Evolutionary conservation across 2,797 vertebrate genomes (phyloP), one percentile per base, ranked within the genome.

Genomic region (Vultur gryphus): DNA sequence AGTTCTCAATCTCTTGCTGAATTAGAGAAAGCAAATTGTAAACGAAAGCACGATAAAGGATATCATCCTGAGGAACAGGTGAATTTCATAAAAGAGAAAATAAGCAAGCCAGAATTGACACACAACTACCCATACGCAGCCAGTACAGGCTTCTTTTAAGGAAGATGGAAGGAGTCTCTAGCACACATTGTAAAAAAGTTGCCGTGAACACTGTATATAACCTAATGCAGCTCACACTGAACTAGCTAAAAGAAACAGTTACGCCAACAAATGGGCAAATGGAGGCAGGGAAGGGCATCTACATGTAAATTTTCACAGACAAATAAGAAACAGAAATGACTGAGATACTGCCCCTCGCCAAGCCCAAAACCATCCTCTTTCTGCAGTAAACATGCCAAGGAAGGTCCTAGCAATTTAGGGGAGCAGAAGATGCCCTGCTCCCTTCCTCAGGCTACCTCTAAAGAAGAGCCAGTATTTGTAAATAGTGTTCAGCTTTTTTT

Each of bases 1-100:
- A 99, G 97, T 98, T 99, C 95, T 99, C 99, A 81, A 98, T 97
- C 89, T 99, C 99, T 98, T 99, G 98, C 98, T 98, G 97, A 95
- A 94, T 69, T 79, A 87, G 81, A 98, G 84, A 95, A 95, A 95
- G 96, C 92, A 97, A 84, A 85, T 73, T 78, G 73, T 85, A 96
- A 98, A 94, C 29, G 71, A 87, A 86, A 93, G 71, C 67, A 88
- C 13, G 18, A 57, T 83, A 91, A 88, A 1, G 79, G 37, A 29
- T 61, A 94, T 18, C 73, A 65, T 77, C 48, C 49, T 67, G 73
- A 92, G 84, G 94, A 95, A 87, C 10, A 39, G 49, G 24, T 52
- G 44, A 70, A 58, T 79, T 88, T 72, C 39, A 39, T 15, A 11
- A 5, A 67, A 80, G 33, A 84, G 64, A 67, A 80, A 65, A 79